Evolutionary conservation across 2,888 invertebrate species (phyloP), one percentile per base, ranked within the genome.

Genomic region (Sipha maydis): DNA sequence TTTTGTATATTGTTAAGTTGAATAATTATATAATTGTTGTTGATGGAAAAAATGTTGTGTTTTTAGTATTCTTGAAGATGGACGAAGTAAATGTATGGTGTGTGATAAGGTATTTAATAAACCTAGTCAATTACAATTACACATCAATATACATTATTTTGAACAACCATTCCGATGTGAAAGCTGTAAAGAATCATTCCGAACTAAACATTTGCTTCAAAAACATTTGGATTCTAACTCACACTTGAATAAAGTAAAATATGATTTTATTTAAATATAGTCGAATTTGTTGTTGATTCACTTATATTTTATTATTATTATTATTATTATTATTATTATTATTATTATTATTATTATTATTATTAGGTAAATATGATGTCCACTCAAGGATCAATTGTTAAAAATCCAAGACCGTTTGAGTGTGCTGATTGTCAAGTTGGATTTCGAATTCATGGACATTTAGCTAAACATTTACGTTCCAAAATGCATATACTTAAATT

Each of bases 341-440:
- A 86, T 8, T 90, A 93, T 69, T 34, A 2, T 34, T 34, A 3
- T 69, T 34, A 2, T 34, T 34, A 3, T 85, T 77, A 73, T 71
- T 89, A 86, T 8, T 90, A 93, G 93, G 93, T 94, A 83, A 96
- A 95, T 91, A 96, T 96, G 96, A 96, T 96, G 54, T 95, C 96
- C 34, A 96, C 96, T 0, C 96, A 96, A 91, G 96, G 96, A 14
- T 93, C 95, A 17, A 96, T 96, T 0, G 96, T 96, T 25, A 96
- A 95, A 90, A 98, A 99, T 92, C 99, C 99, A 4, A 94, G 99
- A 83, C 98, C 99, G 31, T 99, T 98, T 92, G 97, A 98, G 91
- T 99, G 99, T 93, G 95, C 95, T 34, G 98, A 99, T 91, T 99
- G 99, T 92, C 97, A 97, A 91, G 97, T 98, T 90, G 98, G 98